Conservation (phyloP, 2,888 invertebrate genomes). For the Anticlea derivata region DNA sequence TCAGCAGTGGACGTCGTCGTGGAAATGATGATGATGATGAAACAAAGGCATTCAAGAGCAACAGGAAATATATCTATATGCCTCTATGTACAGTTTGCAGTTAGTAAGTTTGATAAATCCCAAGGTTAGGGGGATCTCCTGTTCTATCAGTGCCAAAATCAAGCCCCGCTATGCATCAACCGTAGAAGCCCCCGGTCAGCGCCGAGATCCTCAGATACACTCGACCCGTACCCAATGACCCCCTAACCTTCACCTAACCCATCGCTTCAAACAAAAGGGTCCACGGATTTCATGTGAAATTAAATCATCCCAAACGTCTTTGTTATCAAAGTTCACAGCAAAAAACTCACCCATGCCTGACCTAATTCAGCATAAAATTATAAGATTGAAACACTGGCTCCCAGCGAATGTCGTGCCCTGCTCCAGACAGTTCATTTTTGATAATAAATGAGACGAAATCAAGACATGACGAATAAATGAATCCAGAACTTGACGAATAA, state of each 20-base stretch:
- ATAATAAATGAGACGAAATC: constrained; percentile 85
- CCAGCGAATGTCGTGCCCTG: constrained; percentile 74
- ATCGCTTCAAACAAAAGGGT: constrained; percentile 40
- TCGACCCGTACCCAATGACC: constrained; percentile 54
- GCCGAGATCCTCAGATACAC: constrained; percentile 56
- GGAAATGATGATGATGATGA: no score
- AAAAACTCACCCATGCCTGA: constrained; percentile 47
- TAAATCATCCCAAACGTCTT: constrained; percentile 40
- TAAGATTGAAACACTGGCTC: constrained; percentile 81
- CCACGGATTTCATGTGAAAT: constrained; percentile 36
- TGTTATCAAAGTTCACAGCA: constrained; percentile 38
- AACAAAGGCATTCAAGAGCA: no score
- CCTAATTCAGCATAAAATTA: constrained; percentile 80
- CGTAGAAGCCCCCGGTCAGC: constrained; percentile 56
- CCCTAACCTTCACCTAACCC: constrained; percentile 44
- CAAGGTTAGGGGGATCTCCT: constrained; percentile 8
- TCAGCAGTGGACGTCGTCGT: no score
- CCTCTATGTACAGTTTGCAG: no score
- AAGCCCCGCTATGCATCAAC: constrained; percentile 65
- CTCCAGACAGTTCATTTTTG: constrained; percentile 84
- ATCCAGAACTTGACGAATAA: constrained; percentile 85
- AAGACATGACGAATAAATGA: constrained; percentile 85
- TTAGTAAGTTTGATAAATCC: background rate
- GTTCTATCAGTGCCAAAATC: constrained; percentile 45
- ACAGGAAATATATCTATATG: no score